These are phyloP conservation scores for Danaus plexippus DNA, from an alignment of 1,140 invertebrate genomes.

Conservation along the genomic window DNA sequence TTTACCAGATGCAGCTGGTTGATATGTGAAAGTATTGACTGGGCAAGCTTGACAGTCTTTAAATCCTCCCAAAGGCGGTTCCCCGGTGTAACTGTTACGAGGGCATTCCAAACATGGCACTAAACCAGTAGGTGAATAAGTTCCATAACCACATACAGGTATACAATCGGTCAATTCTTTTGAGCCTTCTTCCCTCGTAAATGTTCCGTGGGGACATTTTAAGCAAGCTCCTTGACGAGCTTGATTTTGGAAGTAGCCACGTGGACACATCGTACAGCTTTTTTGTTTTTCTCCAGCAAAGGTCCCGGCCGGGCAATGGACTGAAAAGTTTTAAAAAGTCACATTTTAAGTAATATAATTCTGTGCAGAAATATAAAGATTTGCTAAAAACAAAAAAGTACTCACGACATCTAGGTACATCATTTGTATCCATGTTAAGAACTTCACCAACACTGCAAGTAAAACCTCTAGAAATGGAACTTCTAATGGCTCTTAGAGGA, in stretches of 20 bases:
- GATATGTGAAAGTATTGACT: conserved; percentile 91
- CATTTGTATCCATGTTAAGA: conserved; percentile 90
- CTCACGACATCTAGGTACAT: conserved; percentile 93
- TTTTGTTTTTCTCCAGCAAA: conserved; percentile 91
- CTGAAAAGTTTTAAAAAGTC: conserved; percentile 68
- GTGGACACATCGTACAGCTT: conserved; percentile 88
- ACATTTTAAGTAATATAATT: not conserved
- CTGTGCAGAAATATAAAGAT: conserved; percentile 1
- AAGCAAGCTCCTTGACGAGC: conserved; percentile 90
- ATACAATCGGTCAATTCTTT: conserved; percentile 87
- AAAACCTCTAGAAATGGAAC: conserved; percentile 90
- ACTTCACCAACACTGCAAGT: conserved; percentile 95
- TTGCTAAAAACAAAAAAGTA: conserved; percentile 34
- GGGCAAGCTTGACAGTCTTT: conserved; percentile 96
- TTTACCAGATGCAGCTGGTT: conserved; percentile 87
- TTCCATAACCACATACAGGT: conserved; percentile 96
- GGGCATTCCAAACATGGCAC: conserved; percentile 97
- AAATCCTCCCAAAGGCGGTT: conserved; percentile 91
- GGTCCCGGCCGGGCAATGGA: conserved; percentile 96
- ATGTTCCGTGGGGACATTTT: conserved; percentile 91
- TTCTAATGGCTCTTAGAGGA: conserved; percentile 86
- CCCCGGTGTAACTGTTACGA: conserved; percentile 90
- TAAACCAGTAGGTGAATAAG: conserved; percentile 93
- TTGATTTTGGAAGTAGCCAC: conserved; percentile 93
- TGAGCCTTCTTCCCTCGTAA: conserved; percentile 92